These are phyloP conservation scores for Strongylocentrotus purpuratus DNA, from an alignment of 35 echinoderm and acorn worm genomes.

Conservation along the genomic window DNA sequence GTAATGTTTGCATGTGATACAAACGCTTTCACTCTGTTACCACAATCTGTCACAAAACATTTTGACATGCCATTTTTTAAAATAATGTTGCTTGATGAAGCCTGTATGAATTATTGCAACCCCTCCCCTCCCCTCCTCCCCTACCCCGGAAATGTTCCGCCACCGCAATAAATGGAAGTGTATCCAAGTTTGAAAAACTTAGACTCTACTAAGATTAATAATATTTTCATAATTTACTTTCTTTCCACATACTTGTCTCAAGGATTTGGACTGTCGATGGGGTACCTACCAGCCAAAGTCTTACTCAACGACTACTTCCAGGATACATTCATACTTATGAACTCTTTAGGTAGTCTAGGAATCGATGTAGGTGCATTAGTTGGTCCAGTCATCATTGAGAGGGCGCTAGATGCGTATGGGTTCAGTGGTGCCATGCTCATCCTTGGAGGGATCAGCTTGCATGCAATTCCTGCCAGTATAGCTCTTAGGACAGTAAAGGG, in stretches of 20 bases:
- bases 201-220: no score
- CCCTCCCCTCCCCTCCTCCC: no score
- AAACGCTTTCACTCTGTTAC: no score
- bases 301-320: neutral
- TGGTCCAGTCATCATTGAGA: neutral
- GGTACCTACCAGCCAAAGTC: neutral
- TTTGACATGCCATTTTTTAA: no score
- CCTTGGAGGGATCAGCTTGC: neutral
- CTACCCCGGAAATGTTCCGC: no score
- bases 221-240: no score
- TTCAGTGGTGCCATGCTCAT: neutral
- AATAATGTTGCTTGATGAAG: no score
- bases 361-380: neutral
- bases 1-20: no score
- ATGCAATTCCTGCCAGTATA: neutral
- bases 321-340: neutral
- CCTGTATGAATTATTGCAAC: no score
- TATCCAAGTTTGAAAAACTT: no score
- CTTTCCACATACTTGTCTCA: neutral
- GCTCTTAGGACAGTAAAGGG: neutral
- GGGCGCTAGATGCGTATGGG: neutral
- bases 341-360: neutral
- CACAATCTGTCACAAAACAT: no score
- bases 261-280: neutral
- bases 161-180: no score